These are phyloP conservation scores for Dryococelus australis DNA, from an alignment of 2,888 invertebrate genomes.

Conservation along the genomic window DNA sequence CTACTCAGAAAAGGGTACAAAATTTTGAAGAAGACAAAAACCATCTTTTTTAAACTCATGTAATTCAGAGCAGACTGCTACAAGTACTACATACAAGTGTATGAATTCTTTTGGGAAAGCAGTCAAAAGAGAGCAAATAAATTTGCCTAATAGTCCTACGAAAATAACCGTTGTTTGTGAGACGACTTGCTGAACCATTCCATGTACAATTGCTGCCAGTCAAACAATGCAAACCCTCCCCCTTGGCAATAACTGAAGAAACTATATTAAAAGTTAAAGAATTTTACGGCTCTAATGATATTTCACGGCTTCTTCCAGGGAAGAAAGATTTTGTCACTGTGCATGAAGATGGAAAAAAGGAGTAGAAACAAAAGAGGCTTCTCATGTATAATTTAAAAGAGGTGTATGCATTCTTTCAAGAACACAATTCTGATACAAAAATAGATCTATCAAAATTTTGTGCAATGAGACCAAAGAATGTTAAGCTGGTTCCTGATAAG, in stretches of 20 bases:
- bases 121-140: background rate
- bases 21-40: background rate
- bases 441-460: background rate
- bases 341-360: background rate
- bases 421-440: background rate
- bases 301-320: background rate
- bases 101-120: no score
- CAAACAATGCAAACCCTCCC: background rate
- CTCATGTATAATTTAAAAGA: constrained; percentile 3
- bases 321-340: background rate
- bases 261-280: background rate
- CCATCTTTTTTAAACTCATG: background rate
- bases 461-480: background rate
- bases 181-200: background rate
- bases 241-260: background rate
- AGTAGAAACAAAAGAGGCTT: background rate
- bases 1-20: background rate
- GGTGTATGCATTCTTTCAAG: background rate
- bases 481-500: background rate
- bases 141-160: background rate
- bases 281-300: background rate
- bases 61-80: no score
- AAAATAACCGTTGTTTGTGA: background rate
- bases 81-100: no score
- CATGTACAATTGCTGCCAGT: background rate